Evolutionary conservation across 1,140 invertebrate species (phyloP).

Genomic region (Theocolax elegans): DNA sequence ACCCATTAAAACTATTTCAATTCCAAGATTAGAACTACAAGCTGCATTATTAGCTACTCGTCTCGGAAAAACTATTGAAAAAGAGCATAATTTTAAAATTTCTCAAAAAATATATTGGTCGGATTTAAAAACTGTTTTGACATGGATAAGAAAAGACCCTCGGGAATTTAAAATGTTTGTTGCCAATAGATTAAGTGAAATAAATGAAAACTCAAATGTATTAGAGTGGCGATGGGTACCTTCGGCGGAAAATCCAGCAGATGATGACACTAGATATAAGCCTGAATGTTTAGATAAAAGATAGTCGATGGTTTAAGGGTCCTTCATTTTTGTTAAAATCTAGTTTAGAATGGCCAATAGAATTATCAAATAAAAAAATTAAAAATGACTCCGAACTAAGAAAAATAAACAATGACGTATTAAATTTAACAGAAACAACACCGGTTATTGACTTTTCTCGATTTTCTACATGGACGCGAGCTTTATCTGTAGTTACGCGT

Average conservation of each 20-base stretch:
- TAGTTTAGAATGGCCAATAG: not conserved
- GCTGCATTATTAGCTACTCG: not conserved
- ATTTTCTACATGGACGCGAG: not conserved
- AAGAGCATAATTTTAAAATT: no score
- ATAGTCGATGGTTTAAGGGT: not conserved
- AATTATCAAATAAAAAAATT: not conserved
- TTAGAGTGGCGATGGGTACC: slow-evolving; percentile 61
- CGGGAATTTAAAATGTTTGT: no score
- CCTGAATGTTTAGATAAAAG: not conserved
- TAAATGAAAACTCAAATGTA: slow-evolving; percentile 43
- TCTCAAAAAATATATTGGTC: slow-evolving; percentile 45
- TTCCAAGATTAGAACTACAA: not conserved
- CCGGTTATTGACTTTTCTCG: slow-evolving; percentile 5
- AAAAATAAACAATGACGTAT: not conserved
- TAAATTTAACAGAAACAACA: not conserved
- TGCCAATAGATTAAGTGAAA: slow-evolving; percentile 56
- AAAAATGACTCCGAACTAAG: not conserved
- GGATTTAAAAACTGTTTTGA: slow-evolving; percentile 52
- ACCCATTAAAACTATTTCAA: no score
- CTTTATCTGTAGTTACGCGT: no score
- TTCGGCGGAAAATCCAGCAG: no score
- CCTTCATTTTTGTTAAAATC: not conserved
- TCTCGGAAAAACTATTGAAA: not conserved
- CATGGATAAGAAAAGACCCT: slow-evolving; percentile 46
- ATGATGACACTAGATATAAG: slow-evolving; percentile 36